A percentile compares a stretch with the other conserved stretches of the same genome.
phyloP scores from a whole-genome alignment of 1,140 invertebrate genomes.

The Cryptotermes secundus region DNA sequence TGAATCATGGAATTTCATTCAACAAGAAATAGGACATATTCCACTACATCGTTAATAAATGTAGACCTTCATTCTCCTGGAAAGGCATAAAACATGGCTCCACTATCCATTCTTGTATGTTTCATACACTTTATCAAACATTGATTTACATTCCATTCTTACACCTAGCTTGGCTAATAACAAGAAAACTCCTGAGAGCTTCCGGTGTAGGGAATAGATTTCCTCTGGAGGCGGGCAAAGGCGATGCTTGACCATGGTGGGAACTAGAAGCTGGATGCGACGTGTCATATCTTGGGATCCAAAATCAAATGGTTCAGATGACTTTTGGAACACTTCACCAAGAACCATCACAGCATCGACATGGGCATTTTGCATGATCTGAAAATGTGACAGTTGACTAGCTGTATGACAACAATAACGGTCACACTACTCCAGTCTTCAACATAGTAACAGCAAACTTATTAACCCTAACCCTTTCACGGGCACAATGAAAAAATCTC shows the following conservation, averaged over 20 bases:
- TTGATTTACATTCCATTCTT: conserved; percentile 78
- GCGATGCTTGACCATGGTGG: conserved; percentile 91
- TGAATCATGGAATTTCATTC: too few relatives aligned
- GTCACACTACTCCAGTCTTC: conserved; percentile 27
- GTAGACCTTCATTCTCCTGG: too few relatives aligned
- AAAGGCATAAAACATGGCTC: not conserved
- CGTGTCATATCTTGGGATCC: conserved; percentile 76
- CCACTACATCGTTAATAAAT: too few relatives aligned
- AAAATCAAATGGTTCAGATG: conserved; percentile 82
- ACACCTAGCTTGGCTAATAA: conserved; percentile 89
- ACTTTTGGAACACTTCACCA: conserved; percentile 82
- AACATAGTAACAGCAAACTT: too few relatives aligned
- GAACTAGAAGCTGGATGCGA: conserved; percentile 81
- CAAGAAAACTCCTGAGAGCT: conserved; percentile 96
- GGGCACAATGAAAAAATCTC: too few relatives aligned
- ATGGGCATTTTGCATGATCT: conserved; percentile 93
- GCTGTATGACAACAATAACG: conserved; percentile 34
- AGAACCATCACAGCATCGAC: conserved; percentile 94
- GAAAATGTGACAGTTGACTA: conserved; percentile 33
- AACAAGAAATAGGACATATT: too few relatives aligned
- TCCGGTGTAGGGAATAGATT: conserved; percentile 97
- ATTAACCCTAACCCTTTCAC: too few relatives aligned
- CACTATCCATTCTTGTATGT: conserved; percentile 54
- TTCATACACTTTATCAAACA: conserved; percentile 81
- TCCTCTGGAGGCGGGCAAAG: conserved; percentile 97